These are phyloP conservation scores for Clarias fuscus DNA, from an alignment of 2,797 vertebrate genomes.

Conservation along the genomic window DNA sequence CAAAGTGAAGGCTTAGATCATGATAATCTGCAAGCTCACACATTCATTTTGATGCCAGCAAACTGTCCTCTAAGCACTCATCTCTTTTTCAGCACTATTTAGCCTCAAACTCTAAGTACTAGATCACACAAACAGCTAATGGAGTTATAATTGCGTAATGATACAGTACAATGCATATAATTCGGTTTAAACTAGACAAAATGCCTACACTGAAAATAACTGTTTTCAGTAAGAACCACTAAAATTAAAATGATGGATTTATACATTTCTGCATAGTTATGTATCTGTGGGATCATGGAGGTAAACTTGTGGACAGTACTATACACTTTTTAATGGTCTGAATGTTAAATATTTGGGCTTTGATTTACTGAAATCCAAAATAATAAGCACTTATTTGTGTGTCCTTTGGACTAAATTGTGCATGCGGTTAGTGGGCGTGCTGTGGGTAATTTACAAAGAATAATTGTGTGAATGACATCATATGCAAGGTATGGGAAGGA, in stretches of 20 bases:
- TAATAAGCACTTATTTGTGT: background rate
- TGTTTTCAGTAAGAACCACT: constrained; percentile 36
- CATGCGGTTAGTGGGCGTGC: background rate
- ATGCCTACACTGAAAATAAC: constrained; percentile 38
- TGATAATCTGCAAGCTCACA: constrained; percentile 55
- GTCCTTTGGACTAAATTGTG: background rate
- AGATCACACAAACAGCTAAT: constrained; percentile 57
- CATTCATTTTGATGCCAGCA: constrained; percentile 56
- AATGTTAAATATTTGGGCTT: constrained; percentile 7
- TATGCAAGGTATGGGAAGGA: constrained; percentile 7
- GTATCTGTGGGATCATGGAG: constrained; percentile 9
- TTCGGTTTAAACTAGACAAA: constrained; percentile 51
- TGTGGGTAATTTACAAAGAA: background rate
- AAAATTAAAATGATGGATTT: constrained; percentile 34
- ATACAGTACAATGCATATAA: constrained; percentile 53
- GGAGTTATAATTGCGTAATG: constrained; percentile 55
- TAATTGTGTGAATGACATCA: constrained; percentile 18
- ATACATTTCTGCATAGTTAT: constrained; percentile 52
- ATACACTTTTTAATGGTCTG: background rate
- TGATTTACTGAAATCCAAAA: background rate
- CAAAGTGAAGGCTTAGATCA: constrained; percentile 59
- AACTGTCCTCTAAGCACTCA: constrained; percentile 55
- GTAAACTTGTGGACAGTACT: background rate
- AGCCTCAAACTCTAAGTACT: constrained; percentile 47
- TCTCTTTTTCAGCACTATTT: constrained; percentile 54